phyloP scores from a whole-genome alignment of 2,888 invertebrate genomes.

The Alsophila aescularia region DNA sequence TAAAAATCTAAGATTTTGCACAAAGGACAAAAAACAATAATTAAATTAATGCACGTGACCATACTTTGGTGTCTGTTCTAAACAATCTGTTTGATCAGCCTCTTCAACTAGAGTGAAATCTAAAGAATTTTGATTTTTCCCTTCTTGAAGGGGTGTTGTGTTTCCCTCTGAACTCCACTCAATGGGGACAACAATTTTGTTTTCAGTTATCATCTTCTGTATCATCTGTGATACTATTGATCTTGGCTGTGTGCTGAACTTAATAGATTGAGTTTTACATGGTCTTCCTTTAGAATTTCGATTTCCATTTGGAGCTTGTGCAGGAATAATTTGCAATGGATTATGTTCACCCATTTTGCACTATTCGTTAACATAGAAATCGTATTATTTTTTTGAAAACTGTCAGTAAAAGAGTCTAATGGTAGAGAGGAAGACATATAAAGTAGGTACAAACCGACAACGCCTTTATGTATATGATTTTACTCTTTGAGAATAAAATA shows the following conservation, averaged over 20 bases:
- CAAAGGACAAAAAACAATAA: neutral
- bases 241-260: conserved; percentile 64
- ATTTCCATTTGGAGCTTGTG: conserved; percentile 15
- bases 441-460: too few relatives aligned
- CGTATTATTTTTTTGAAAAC: too few relatives aligned
- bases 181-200: conserved; percentile 20
- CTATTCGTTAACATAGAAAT: too few relatives aligned
- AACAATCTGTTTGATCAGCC: neutral
- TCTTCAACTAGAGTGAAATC: neutral
- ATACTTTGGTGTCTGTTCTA: conserved; percentile 9
- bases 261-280: conserved; percentile 46
- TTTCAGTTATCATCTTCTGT: conserved; percentile 42
- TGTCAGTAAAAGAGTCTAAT: too few relatives aligned
- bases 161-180: neutral
- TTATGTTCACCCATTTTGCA: conserved; percentile 53
- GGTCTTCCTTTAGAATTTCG: conserved; percentile 64
- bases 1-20: neutral
- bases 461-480: too few relatives aligned
- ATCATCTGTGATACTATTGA: conserved; percentile 67
- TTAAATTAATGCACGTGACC: neutral
- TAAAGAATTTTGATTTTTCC: neutral
- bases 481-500: too few relatives aligned
- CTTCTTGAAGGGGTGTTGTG: neutral
- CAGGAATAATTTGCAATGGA: conserved; percentile 44
- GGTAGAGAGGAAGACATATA: too few relatives aligned